Evolutionary conservation across 1,140 invertebrate genomes (phyloP).

Genomic region (Acromyrmex echinatior): DNA sequence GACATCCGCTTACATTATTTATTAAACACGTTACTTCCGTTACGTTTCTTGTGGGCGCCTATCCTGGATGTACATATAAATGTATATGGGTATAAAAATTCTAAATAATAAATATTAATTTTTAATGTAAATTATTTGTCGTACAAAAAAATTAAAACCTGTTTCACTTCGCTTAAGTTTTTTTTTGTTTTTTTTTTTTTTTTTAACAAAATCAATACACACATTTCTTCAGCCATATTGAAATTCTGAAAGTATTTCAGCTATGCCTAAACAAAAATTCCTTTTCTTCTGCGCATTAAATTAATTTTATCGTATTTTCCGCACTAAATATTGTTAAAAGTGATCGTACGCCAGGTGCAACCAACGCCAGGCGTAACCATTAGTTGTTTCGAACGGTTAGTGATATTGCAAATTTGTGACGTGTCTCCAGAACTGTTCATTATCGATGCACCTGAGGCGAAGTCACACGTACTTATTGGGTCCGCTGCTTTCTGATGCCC

Average conservation of each 20-base stretch:
- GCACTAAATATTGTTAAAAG: slow-evolving; percentile 45
- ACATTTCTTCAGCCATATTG: background rate
- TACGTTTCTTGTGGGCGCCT: background rate
- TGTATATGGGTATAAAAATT: background rate
- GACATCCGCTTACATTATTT: slow-evolving; percentile 48
- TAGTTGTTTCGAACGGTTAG: background rate
- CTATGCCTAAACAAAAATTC: background rate
- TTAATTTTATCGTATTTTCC: background rate
- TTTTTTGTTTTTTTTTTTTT: too few relatives aligned
- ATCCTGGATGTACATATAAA: background rate
- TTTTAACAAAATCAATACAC: background rate
- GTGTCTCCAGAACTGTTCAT: slow-evolving; percentile 61
- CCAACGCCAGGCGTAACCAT: background rate
- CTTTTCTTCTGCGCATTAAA: background rate
- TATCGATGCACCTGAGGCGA: slow-evolving; percentile 67
- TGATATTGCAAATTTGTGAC: slow-evolving; percentile 68
- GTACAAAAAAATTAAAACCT: background rate
- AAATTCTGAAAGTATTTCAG: background rate
- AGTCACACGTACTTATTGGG: slow-evolving; percentile 22
- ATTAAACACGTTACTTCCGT: slow-evolving; percentile 34
- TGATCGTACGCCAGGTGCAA: slow-evolving; percentile 58
- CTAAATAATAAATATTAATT: background rate
- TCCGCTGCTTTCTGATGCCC: slow-evolving; percentile 17
- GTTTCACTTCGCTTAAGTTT: background rate
- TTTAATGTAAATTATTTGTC: slow-evolving; percentile 1